Conservation (phyloP, 2,113 vertebrate species). For the Syrrhaptes paradoxus region DNA sequence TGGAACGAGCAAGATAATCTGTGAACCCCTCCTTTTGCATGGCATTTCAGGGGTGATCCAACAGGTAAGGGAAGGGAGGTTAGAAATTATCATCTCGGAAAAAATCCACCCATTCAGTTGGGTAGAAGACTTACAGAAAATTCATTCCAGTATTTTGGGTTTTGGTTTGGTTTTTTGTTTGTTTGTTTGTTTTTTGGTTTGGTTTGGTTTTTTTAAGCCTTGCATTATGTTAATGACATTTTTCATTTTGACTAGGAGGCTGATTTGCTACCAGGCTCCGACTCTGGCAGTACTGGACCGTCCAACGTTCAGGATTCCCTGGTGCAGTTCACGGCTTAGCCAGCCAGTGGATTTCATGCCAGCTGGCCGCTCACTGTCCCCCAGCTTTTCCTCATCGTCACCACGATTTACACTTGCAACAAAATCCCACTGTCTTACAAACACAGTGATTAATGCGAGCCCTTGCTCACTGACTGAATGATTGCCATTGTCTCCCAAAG, state of each 20-base stretch:
- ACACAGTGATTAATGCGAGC: rapidly evolving
- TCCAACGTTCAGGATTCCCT: not conserved
- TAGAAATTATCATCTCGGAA: not conserved
- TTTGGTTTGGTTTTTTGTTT: not conserved
- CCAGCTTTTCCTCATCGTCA: not conserved
- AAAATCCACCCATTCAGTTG: rapidly evolving
- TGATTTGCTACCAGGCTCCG: not conserved
- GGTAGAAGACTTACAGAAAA: not conserved
- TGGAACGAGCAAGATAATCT: not conserved
- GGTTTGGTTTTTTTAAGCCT: not conserved
- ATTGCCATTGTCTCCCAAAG: not conserved
- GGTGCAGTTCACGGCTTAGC: rapidly evolving
- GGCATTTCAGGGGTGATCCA: not conserved
- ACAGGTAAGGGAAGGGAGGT: not conserved
- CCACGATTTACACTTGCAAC: not conserved
- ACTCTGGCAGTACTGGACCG: not conserved
- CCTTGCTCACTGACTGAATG: not conserved
- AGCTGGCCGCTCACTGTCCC: not conserved
- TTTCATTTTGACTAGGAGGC: not conserved
- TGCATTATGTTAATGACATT: not conserved
- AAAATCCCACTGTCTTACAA: not conserved
- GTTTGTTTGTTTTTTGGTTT: too few species aligned
- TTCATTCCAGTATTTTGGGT: not conserved
- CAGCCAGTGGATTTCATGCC: rapidly evolving
- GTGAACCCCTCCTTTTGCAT: not conserved